phyloP scores from a whole-genome alignment of 2,113 vertebrate genomes.

The Prietella phreatophila region DNA sequence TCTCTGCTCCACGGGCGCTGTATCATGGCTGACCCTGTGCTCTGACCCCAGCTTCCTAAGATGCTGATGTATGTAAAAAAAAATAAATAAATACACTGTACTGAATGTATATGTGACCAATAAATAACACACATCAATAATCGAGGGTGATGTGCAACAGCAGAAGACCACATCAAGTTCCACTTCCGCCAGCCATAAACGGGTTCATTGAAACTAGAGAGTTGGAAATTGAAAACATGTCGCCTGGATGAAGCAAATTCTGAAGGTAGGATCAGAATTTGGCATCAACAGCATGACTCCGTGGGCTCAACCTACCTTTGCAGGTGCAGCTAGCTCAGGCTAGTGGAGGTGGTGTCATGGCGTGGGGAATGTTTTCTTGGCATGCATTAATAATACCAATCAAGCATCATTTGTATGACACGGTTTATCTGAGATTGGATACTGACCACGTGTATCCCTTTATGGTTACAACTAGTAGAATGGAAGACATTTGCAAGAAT shows the following conservation, averaged over 20 bases:
- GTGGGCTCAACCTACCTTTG: not conserved
- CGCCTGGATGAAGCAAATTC: too few relatives aligned
- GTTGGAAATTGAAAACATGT: not conserved
- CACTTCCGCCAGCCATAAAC: not conserved
- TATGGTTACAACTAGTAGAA: not conserved
- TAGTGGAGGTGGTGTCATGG: not conserved
- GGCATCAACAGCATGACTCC: not conserved
- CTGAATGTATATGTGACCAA: too few relatives aligned
- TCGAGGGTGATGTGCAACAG: not conserved
- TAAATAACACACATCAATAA: not conserved
- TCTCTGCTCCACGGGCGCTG: too few relatives aligned
- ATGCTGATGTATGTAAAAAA: too few relatives aligned
- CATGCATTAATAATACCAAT: not conserved
- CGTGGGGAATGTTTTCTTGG: not conserved
- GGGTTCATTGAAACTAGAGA: not conserved
- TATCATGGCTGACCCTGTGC: too few relatives aligned
- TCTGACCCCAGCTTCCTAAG: too few relatives aligned
- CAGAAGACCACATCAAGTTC: not conserved
- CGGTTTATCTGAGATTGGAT: not conserved
- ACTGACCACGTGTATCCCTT: too few relatives aligned
- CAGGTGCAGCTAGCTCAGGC: not conserved
- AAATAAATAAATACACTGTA: too few relatives aligned
- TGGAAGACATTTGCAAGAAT: not conserved
- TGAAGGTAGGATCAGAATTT: not conserved
- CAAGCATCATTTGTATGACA: not conserved